These are phyloP conservation scores for Liolophura sinensis DNA, from an alignment of 1,140 invertebrate genomes.

Conservation along the genomic window DNA sequence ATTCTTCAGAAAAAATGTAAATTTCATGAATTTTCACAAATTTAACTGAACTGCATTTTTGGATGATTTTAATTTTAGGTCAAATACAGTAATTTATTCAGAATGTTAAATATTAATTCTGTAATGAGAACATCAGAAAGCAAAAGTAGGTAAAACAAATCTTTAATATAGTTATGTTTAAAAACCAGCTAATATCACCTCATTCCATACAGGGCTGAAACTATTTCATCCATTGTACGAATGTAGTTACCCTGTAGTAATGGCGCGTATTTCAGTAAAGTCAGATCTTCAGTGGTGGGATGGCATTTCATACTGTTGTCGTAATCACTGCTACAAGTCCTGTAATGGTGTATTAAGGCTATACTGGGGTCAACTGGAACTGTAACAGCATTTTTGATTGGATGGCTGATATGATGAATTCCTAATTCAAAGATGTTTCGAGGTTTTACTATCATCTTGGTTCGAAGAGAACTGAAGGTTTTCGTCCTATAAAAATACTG, in stretches of 20 bases:
- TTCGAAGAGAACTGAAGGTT: constrained; percentile 33
- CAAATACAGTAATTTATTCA: too few relatives aligned
- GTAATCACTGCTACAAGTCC: constrained; percentile 55
- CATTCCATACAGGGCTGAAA: too few relatives aligned
- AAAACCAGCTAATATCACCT: too few relatives aligned
- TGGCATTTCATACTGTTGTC: constrained; percentile 45
- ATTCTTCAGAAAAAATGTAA: too few relatives aligned
- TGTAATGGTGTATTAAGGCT: constrained; percentile 89
- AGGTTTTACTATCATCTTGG: constrained; percentile 49
- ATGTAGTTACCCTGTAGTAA: constrained; percentile 29
- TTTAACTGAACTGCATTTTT: too few relatives aligned
- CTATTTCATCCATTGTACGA: constrained; percentile 25
- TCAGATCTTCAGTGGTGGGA: constrained; percentile 25
- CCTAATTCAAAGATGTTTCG: constrained; percentile 50
- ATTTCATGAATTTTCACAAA: too few relatives aligned
- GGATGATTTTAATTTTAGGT: too few relatives aligned
- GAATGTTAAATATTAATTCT: too few relatives aligned
- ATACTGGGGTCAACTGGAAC: constrained; percentile 64
- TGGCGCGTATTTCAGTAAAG: constrained; percentile 36
- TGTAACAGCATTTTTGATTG: constrained; percentile 21
- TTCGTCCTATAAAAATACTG: constrained; percentile 33
- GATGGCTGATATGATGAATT: constrained; percentile 53
- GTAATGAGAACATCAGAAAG: too few relatives aligned
- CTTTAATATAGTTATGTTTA: too few relatives aligned
- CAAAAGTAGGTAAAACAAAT: too few relatives aligned